Percentiles rank a stretch among this genome's conserved stretches.
These are phyloP conservation scores for Prietella phreatophila DNA, from an alignment of 2,113 vertebrate species.

Conservation along the genomic window DNA sequence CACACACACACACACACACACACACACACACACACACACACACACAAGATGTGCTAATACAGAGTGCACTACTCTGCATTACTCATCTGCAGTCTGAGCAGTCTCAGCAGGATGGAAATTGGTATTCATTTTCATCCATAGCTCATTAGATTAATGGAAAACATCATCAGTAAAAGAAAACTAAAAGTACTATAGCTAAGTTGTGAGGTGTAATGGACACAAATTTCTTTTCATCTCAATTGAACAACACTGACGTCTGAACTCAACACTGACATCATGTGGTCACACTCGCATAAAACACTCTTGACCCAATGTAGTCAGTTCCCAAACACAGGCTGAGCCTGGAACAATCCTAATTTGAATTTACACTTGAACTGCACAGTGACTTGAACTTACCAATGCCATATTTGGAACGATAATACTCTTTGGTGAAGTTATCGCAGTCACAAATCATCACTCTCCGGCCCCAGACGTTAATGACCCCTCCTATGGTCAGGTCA, in stretches of 20 bases:
- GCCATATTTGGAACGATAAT: conserved; percentile 85
- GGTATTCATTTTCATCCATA: not conserved
- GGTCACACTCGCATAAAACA: conserved; percentile 49
- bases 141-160: not conserved
- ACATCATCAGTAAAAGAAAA: not conserved
- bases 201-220: not conserved
- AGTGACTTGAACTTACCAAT: conserved; percentile 73
- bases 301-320: not conserved
- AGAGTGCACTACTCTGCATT: not conserved
- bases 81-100: conserved; percentile 46
- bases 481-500: conserved; percentile 81
- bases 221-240: not conserved
- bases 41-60: conserved; percentile 43
- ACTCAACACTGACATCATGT: conserved; percentile 67
- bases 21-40: conserved; percentile 46
- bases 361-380: not conserved
- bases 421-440: conserved; percentile 88
- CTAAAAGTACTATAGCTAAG: not conserved
- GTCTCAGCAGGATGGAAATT: not conserved
- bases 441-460: conserved; percentile 83
- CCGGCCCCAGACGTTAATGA: conserved; percentile 89
- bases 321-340: not conserved
- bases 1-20: conserved; percentile 47
- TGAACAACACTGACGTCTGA: not conserved
- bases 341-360: not conserved